A percentile compares a stretch with the other conserved stretches of the same genome.
Conservation (phyloP, 2,113 vertebrate genomes). For the Isichthys henryi region DNA sequence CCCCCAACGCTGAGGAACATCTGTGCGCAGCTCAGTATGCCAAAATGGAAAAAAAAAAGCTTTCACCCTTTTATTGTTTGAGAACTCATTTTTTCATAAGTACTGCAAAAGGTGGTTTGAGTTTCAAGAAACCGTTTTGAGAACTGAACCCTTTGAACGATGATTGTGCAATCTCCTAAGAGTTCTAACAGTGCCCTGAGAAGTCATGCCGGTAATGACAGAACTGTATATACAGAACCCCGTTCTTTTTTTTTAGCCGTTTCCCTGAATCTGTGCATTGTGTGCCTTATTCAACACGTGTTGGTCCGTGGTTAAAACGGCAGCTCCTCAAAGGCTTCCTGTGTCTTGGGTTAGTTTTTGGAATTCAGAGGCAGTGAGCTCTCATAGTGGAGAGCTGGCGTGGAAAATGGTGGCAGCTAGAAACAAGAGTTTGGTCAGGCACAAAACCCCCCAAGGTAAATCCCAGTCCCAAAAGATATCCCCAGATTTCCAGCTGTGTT, state of each 20-base stretch:
- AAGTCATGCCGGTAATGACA: conserved; percentile 94
- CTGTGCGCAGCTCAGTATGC: background rate
- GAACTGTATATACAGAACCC: conserved; percentile 76
- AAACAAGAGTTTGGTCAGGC: background rate
- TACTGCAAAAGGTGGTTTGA: background rate
- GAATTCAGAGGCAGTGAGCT: background rate
- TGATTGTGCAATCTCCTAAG: conserved; percentile 69
- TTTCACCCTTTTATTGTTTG: background rate
- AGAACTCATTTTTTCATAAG: background rate
- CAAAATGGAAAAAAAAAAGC: background rate
- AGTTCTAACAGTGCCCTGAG: conserved; percentile 60
- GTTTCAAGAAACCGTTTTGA: background rate
- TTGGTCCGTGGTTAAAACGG: conserved; percentile 55
- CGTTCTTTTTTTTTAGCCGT: conserved; percentile 81
- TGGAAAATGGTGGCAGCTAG: background rate
- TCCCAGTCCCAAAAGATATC: background rate
- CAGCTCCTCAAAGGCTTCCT: conserved; percentile 51
- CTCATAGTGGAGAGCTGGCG: background rate
- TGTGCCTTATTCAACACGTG: conserved; percentile 95
- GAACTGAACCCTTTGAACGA: conserved; percentile 35
- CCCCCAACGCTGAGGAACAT: background rate
- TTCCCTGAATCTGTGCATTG: conserved; percentile 95
- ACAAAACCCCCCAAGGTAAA: background rate
- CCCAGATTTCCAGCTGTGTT: background rate
- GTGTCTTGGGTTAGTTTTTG: conserved; percentile 53